Percentiles rank a stretch among this genome's conserved stretches.
Evolutionary conservation across 2,888 invertebrate species (phyloP).

Genomic region (Meiosimyza decipiens): DNA sequence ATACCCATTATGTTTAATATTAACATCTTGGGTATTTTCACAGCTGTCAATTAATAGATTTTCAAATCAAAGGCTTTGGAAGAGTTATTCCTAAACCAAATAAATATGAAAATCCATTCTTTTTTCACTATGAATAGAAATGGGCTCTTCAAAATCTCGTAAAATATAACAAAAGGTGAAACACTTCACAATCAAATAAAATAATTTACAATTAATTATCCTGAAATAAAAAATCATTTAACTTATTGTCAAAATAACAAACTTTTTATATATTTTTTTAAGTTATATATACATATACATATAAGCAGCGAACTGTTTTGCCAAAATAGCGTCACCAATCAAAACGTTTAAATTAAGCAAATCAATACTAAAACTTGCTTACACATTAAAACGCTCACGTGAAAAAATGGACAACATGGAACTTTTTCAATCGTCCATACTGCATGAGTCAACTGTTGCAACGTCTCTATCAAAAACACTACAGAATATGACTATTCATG

Average conservation of each 20-base stretch:
- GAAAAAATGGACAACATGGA: conserved; percentile 24
- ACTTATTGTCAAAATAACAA: conserved; percentile 18
- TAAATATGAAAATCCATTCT: no score
- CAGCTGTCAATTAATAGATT: no score
- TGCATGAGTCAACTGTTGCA: not conserved
- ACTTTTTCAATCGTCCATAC: conserved; percentile 22
- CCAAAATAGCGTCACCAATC: conserved; percentile 18
- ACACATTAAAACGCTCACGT: not conserved
- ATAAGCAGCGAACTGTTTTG: not conserved
- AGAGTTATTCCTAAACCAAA: no score
- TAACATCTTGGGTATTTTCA: no score
- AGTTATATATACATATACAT: conserved; percentile 12
- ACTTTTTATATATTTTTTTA: conserved; percentile 11
- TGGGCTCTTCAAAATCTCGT: no score
- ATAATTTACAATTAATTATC: not conserved
- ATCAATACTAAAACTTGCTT: not conserved
- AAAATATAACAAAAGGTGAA: not conserved
- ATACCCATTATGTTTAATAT: no score
- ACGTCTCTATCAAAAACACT: not conserved
- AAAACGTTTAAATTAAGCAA: not conserved
- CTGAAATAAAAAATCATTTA: conserved; percentile 1
- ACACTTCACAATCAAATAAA: not conserved
- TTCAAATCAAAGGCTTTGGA: no score
- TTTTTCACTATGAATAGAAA: no score
- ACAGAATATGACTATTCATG: not conserved